Conservation (phyloP, 2,888 invertebrate species). For the Eretmocerus hayati region DNA sequence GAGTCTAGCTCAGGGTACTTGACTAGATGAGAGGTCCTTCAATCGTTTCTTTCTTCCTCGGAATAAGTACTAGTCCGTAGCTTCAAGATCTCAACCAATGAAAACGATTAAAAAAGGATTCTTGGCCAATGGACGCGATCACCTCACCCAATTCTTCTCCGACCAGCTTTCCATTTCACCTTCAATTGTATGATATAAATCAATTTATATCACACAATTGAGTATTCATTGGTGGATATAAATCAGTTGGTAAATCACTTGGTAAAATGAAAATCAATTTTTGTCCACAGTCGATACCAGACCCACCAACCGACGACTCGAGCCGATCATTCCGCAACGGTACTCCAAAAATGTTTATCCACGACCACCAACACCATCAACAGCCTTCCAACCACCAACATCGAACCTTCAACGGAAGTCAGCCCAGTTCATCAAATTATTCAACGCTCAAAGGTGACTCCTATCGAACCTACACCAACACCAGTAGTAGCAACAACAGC, state of each 20-base stretch:
- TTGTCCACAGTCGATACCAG: conserved; percentile 40
- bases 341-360: conserved; percentile 35
- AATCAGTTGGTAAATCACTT: not conserved
- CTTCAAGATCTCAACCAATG: too few species aligned
- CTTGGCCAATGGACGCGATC: too few species aligned
- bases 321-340: conserved; percentile 30
- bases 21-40: too few species aligned
- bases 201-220: too few species aligned
- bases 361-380: conserved; percentile 35
- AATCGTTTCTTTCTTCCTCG: too few species aligned
- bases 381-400: conserved; percentile 24
- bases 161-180: too few species aligned
- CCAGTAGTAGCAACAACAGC: conserved; percentile 27
- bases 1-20: too few species aligned
- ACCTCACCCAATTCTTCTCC: too few species aligned
- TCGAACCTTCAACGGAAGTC: conserved; percentile 31
- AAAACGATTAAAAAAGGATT: too few species aligned
- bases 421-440: conserved; percentile 39
- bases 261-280: not conserved
- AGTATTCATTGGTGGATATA: too few species aligned
- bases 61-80: too few species aligned
- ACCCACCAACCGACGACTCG: conserved; percentile 41
- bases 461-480: conserved; percentile 36
- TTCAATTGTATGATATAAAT: too few species aligned
- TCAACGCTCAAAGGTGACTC: conserved; percentile 43